A percentile compares a stretch with the other conserved stretches of the same genome.
phyloP scores from a whole-genome alignment of 2,113 vertebrate species.

The cat (Felis catus) region DNA sequence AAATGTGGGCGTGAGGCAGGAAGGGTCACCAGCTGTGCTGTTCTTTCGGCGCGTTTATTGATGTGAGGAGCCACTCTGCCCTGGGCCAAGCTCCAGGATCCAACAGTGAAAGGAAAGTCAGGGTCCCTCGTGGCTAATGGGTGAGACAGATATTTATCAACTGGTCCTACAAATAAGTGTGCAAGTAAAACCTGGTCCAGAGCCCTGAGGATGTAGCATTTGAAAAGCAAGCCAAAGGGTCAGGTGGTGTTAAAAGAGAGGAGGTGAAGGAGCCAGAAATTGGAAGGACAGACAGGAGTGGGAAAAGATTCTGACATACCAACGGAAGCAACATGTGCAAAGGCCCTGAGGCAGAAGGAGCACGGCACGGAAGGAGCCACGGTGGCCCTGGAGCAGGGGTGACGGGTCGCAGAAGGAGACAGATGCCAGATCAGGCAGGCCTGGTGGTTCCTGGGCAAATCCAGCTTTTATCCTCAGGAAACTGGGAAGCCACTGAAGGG shows the following conservation, averaged over 20 bases:
- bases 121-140: not conserved
- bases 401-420: not conserved
- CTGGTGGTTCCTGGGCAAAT: not conserved
- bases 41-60: not conserved
- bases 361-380: accelerated
- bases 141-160: not conserved
- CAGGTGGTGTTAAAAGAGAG: not conserved
- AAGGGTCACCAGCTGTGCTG: not conserved
- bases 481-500: not conserved
- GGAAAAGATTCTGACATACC: not conserved
- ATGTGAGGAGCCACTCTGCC: not conserved
- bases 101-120: not conserved
- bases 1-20: not conserved
- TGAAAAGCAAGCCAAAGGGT: not conserved
- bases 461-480: not conserved
- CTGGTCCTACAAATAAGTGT: not conserved
- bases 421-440: not conserved
- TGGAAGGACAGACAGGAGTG: not conserved
- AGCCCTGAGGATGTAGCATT: not conserved
- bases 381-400: not conserved
- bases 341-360: not conserved
- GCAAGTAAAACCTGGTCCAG: not conserved
- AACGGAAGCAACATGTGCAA: not conserved
- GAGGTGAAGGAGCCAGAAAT: not conserved
- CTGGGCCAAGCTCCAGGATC: not conserved